These are phyloP conservation scores for Megaceryle torquata DNA, from an alignment of 2,113 vertebrate species.

Conservation along the genomic window DNA sequence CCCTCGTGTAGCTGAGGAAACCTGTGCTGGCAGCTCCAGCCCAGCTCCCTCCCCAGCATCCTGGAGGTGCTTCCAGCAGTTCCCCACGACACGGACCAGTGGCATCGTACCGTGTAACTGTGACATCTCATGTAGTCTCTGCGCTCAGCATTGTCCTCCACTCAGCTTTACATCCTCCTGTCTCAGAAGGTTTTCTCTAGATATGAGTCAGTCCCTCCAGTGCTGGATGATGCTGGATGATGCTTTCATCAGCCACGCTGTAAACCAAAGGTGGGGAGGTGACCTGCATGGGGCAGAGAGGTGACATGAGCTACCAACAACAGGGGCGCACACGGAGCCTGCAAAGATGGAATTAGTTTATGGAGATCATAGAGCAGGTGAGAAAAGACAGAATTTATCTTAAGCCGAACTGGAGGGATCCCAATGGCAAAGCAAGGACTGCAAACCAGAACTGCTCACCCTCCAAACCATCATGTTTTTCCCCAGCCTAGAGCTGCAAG, in stretches of 20 bases:
- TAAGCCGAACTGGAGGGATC: not conserved
- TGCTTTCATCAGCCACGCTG: not conserved
- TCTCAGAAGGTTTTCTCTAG: not conserved
- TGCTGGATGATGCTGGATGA: rapidly evolving
- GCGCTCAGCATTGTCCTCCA: rapidly evolving
- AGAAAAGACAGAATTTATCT: not conserved
- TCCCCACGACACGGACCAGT: rapidly evolving
- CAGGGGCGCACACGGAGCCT: rapidly evolving
- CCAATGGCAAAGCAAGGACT: not conserved
- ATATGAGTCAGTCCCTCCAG: not conserved
- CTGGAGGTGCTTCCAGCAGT: not conserved
- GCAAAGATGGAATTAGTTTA: not conserved
- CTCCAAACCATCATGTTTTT: not conserved
- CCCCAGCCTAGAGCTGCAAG: not conserved
- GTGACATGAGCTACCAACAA: not conserved
- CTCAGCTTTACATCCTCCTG: not conserved
- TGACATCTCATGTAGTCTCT: not conserved
- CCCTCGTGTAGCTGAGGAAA: not conserved
- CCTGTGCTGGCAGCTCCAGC: rapidly evolving
- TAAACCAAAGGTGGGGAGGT: not conserved
- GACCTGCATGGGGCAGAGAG: not conserved
- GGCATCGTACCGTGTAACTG: rapidly evolving
- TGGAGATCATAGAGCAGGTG: not conserved
- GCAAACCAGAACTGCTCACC: not conserved
- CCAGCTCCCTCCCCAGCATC: not conserved